Conservation (phyloP, 2,797 vertebrate species). For the Megalops cyprinoides region DNA sequence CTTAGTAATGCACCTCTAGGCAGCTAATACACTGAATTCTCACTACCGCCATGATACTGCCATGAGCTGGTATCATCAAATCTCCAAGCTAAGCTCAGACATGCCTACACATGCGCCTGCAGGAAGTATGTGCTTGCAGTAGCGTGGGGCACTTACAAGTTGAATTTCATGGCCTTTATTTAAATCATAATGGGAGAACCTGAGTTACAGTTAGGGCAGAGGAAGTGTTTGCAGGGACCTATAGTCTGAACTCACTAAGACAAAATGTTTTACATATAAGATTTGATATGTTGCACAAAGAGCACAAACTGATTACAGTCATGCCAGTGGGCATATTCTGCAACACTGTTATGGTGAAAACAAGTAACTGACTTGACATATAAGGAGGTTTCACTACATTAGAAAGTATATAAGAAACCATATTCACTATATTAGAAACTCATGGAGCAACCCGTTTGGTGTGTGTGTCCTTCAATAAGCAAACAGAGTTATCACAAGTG, state of each 20-base stretch:
- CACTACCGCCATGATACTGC: too few species aligned
- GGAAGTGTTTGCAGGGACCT: background rate
- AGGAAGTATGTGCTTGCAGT: too few species aligned
- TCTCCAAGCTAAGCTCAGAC: too few species aligned
- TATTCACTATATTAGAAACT: background rate
- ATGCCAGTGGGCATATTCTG: background rate
- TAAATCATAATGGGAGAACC: conserved; percentile 11
- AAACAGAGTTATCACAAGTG: background rate
- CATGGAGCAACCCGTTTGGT: background rate
- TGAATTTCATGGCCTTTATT: too few species aligned
- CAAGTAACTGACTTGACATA: background rate
- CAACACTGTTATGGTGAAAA: background rate
- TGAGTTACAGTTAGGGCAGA: conserved; percentile 25
- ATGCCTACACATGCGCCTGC: too few species aligned
- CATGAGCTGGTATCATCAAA: too few species aligned
- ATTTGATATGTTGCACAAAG: too few species aligned
- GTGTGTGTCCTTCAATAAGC: background rate
- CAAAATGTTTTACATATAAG: background rate
- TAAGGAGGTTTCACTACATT: background rate
- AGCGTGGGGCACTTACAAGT: too few species aligned
- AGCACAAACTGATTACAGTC: too few species aligned
- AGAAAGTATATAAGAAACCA: background rate
- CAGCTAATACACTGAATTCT: too few species aligned
- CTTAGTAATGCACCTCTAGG: too few species aligned
- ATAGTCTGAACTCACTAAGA: background rate